phyloP scores from a whole-genome alignment of 2,113 vertebrate genomes.

The Danionella cerebrum region DNA sequence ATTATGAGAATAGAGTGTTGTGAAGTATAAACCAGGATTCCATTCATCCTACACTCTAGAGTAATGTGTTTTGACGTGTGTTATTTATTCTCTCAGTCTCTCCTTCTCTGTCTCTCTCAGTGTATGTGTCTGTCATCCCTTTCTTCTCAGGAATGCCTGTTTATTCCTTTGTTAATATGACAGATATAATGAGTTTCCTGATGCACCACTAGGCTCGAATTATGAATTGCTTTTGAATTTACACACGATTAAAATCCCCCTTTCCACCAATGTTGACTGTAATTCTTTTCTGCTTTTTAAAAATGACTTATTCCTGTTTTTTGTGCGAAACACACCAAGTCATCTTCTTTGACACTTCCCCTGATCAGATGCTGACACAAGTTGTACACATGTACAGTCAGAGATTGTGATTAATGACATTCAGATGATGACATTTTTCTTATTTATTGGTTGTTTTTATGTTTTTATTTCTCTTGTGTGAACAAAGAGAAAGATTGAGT shows the following conservation, averaged over 20 bases:
- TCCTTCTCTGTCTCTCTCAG: slow-evolving; percentile 27
- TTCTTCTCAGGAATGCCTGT: slow-evolving; percentile 39
- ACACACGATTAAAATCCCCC: slow-evolving; percentile 21
- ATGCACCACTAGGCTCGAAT: slow-evolving; percentile 41
- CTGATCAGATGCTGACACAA: slow-evolving; percentile 1
- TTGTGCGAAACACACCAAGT: slow-evolving; percentile 46
- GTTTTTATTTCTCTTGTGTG: slow-evolving; percentile 6
- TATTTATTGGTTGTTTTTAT: slow-evolving; percentile 33
- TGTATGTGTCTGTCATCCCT: slow-evolving; percentile 48
- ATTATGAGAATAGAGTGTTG: neutral
- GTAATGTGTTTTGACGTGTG: slow-evolving; percentile 33
- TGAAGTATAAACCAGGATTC: neutral
- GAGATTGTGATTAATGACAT: slow-evolving; percentile 36
- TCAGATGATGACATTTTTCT: slow-evolving; percentile 27
- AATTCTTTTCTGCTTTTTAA: slow-evolving; percentile 42
- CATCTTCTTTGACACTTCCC: slow-evolving; percentile 14
- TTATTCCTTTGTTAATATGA: slow-evolving; percentile 64
- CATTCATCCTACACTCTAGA: slow-evolving; percentile 3
- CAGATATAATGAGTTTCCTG: slow-evolving; percentile 63
- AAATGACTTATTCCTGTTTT: neutral
- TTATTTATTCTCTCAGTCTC: slow-evolving; percentile 25
- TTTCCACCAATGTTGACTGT: slow-evolving; percentile 45
- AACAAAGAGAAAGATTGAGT: neutral
- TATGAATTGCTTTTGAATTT: slow-evolving; percentile 40
- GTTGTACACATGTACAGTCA: slow-evolving; percentile 9